Percentiles rank a stretch among this genome's conserved stretches.
These are phyloP conservation scores for Sinocyclocheilus grahami DNA, from an alignment of 2,113 vertebrate genomes.

Conservation along the genomic window DNA sequence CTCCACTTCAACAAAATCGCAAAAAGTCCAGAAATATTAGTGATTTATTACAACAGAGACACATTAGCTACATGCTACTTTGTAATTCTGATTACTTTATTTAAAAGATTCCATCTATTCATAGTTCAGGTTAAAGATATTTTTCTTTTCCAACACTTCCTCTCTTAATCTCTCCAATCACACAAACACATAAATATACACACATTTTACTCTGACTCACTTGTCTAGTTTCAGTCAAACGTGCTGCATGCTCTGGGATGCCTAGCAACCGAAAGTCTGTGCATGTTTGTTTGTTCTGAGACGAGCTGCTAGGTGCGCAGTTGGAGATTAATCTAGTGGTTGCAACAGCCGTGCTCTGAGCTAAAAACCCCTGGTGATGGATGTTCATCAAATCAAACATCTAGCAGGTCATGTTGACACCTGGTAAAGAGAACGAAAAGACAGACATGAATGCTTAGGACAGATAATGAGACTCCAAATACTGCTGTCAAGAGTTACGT, in stretches of 20 bases:
- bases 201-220: not conserved
- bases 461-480: slow-evolving; percentile 6
- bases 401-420: slow-evolving; percentile 25
- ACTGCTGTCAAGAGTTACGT: not conserved
- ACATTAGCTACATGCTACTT: not conserved
- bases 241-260: slow-evolving; percentile 18
- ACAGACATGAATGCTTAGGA: slow-evolving; percentile 1
- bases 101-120: not conserved
- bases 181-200: slow-evolving; percentile 8
- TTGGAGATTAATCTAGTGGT: slow-evolving; percentile 23
- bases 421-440: slow-evolving; percentile 29
- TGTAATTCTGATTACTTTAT: not conserved
- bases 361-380: slow-evolving; percentile 30
- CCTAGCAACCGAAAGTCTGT: slow-evolving; percentile 59
- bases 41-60: not conserved
- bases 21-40: not conserved
- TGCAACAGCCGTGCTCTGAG: not conserved
- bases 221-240: slow-evolving; percentile 21
- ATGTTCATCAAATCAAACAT: slow-evolving; percentile 1
- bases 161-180: slow-evolving; percentile 21
- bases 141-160: not conserved
- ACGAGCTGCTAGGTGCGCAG: slow-evolving; percentile 4
- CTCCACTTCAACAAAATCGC: not conserved
- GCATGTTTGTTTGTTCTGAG: slow-evolving; percentile 51
- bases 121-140: not conserved